These are phyloP conservation scores for Parnassius mnemosyne DNA, from an alignment of 2,888 invertebrate species.

Conservation along the genomic window DNA sequence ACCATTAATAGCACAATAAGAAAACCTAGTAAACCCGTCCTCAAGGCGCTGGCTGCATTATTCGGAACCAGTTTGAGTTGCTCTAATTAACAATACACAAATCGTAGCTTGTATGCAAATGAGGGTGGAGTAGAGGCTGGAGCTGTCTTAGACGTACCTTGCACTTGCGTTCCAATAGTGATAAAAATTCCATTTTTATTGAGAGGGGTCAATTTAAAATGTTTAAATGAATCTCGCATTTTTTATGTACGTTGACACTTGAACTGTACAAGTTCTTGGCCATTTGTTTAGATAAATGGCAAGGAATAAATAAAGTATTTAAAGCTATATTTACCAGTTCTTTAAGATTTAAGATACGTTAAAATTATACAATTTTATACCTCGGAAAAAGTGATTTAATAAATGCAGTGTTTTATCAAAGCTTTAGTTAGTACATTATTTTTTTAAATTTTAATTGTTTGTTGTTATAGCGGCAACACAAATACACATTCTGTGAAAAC, in stretches of 20 bases:
- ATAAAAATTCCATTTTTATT: conserved; percentile 47
- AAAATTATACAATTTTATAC: not conserved
- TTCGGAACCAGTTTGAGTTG: conserved; percentile 72
- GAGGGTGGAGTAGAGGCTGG: conserved; percentile 49
- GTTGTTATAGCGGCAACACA: too few species aligned
- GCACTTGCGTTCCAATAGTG: conserved; percentile 44
- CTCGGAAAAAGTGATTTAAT: too few species aligned
- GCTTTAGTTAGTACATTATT: too few species aligned
- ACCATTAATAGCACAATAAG: conserved; percentile 71
- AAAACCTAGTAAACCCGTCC: conserved; percentile 56
- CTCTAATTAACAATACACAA: conserved; percentile 81
- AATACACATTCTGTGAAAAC: too few species aligned
- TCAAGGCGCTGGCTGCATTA: conserved; percentile 55
- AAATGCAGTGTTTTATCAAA: too few species aligned
- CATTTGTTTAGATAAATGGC: not conserved
- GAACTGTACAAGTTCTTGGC: not conserved
- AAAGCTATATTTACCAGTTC: not conserved
- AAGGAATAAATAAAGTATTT: not conserved
- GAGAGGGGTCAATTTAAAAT: conserved; percentile 39
- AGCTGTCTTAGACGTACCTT: conserved; percentile 34
- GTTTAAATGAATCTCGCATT: conserved; percentile 2
- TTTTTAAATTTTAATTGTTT: too few species aligned
- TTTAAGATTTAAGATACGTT: not conserved
- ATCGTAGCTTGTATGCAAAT: conserved; percentile 80
- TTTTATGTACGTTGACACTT: not conserved